phyloP scores from a whole-genome alignment of 1,140 invertebrate genomes.

The Eumaeus atala region DNA sequence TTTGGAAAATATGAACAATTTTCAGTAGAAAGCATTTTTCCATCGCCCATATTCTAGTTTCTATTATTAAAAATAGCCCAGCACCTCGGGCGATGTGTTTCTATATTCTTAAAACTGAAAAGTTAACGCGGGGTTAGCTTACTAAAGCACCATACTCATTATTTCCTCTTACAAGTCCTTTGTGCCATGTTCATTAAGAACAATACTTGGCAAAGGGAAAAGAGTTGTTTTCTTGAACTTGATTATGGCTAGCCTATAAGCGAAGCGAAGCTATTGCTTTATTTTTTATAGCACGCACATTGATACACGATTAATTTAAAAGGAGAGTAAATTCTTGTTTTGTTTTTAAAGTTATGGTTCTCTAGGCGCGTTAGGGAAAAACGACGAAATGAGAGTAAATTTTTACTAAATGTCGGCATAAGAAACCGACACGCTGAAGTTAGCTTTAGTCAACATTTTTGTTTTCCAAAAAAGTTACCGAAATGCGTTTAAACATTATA shows the following conservation, averaged over 20 bases:
- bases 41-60: slow-evolving; percentile 7
- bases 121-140: slow-evolving; percentile 9
- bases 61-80: slow-evolving; percentile 3
- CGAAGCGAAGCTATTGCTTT: not conserved
- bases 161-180: slow-evolving; percentile 19
- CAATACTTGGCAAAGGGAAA: slow-evolving; percentile 25
- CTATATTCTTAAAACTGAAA: slow-evolving; percentile 8
- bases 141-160: slow-evolving; percentile 12
- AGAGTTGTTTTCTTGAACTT: slow-evolving; percentile 22
- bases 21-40: not conserved
- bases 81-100: not conserved
- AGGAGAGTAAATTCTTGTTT: no score
- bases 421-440: no score
- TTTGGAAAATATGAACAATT: not conserved
- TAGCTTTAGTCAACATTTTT: no score
- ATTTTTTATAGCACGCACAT: not conserved
- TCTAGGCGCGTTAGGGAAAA: no score
- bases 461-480: no score
- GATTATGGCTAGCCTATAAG: not conserved
- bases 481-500: no score
- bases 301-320: not conserved
- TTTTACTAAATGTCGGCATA: no score
- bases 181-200: slow-evolving; percentile 27
- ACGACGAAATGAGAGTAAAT: no score
- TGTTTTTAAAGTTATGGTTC: no score